These are phyloP conservation scores for Hypolimnas misippus DNA, from an alignment of 2,888 invertebrate species.

Conservation along the genomic window DNA sequence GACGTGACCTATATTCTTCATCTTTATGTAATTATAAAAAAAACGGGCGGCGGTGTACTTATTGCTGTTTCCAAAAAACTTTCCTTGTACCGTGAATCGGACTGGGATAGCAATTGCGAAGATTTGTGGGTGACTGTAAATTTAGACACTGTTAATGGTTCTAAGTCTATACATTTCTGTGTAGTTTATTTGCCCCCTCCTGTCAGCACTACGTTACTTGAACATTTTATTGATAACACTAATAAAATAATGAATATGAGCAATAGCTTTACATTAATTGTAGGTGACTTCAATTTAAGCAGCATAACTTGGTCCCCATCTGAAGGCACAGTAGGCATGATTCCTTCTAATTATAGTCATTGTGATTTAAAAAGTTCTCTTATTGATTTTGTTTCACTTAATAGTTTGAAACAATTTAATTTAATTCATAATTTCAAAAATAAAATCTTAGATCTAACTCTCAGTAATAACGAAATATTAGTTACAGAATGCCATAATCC, in stretches of 20 bases:
- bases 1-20: slow-evolving; percentile 35
- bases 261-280: not conserved
- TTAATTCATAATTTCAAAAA: not conserved
- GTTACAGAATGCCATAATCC: not conserved
- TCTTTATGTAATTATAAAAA: not conserved
- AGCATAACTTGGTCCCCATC: slow-evolving; percentile 9
- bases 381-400: not conserved
- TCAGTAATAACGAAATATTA: not conserved
- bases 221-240: not conserved
- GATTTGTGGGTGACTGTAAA: slow-evolving; percentile 34
- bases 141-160: not conserved
- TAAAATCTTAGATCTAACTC: too few relatives aligned
- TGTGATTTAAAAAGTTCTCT: not conserved
- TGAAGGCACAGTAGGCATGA: not conserved
- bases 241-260: not conserved
- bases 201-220: not conserved
- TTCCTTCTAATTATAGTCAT: not conserved
- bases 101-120: too few relatives aligned
- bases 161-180: too few relatives aligned
- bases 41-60: slow-evolving; percentile 38
- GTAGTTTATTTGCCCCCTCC: not conserved
- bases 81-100: too few relatives aligned
- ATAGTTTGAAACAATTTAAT: too few relatives aligned
- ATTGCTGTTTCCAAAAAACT: too few relatives aligned
- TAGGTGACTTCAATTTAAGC: too few relatives aligned